phyloP scores from a whole-genome alignment of 2,797 vertebrate genomes.

The Acanthurus tractus region DNA sequence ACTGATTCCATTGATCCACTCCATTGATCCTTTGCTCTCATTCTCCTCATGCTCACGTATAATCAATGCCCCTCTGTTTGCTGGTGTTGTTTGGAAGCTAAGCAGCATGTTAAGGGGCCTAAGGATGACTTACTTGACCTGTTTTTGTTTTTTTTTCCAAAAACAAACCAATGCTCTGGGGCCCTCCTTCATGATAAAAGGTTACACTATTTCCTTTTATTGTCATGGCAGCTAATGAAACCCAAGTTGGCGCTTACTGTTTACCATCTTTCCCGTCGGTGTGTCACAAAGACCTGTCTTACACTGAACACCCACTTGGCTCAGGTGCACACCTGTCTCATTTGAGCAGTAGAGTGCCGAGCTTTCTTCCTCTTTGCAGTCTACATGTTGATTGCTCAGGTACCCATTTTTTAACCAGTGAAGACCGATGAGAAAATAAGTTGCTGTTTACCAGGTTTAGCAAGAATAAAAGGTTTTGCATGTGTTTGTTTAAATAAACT shows the following conservation, averaged over 20 bases:
- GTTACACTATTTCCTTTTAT: conserved; percentile 29
- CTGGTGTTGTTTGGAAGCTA: conserved; percentile 37
- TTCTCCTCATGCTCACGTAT: conserved; percentile 51
- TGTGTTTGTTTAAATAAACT: conserved; percentile 70
- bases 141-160: neutral
- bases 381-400: conserved; percentile 49
- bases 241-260: conserved; percentile 35
- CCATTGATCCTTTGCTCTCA: conserved; percentile 63
- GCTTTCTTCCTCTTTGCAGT: conserved; percentile 28
- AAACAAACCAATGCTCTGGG: conserved; percentile 16
- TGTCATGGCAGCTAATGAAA: conserved; percentile 56
- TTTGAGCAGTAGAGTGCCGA: conserved; percentile 59
- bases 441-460: conserved; percentile 72
- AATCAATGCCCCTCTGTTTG: conserved; percentile 59
- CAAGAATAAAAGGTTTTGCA: conserved; percentile 73
- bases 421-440: conserved; percentile 73
- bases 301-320: conserved; percentile 49
- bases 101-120: conserved; percentile 34
- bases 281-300: conserved; percentile 34
- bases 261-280: conserved; percentile 21
- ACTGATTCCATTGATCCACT: conserved; percentile 63
- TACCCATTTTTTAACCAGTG: conserved; percentile 41
- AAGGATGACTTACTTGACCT: conserved; percentile 18
- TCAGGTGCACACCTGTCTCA: conserved; percentile 56
- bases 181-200: neutral